Conservation (phyloP, 2,113 vertebrate genomes). For the Pedionomus torquatus region DNA sequence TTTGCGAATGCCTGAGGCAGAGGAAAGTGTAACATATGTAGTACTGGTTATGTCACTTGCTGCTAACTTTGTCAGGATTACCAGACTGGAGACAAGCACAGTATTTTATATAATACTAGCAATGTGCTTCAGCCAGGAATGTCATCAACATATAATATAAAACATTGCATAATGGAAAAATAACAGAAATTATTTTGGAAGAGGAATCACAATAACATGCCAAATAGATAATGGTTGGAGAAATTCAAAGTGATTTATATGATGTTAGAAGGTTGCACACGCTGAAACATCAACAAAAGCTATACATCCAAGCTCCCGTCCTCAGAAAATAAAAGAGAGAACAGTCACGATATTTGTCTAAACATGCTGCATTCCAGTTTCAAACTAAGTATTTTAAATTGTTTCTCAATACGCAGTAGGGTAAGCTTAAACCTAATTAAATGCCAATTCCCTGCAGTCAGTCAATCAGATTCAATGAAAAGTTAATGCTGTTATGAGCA, state of each 20-base stretch:
- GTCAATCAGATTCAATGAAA: conserved; percentile 5
- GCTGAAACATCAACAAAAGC: background rate
- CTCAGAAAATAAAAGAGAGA: background rate
- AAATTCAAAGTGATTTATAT: background rate
- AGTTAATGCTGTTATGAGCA: background rate
- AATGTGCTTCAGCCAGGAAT: background rate
- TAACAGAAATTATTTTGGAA: conserved; percentile 10
- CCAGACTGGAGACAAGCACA: background rate
- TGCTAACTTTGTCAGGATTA: background rate
- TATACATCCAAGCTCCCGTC: background rate
- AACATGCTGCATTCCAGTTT: conserved; percentile 31
- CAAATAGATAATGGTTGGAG: background rate
- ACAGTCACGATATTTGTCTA: background rate
- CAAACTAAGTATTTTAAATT: background rate
- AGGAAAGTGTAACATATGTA: background rate
- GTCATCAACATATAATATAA: background rate
- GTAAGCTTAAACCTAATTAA: background rate
- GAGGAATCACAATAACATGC: background rate
- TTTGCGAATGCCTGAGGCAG: background rate
- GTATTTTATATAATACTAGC: background rate
- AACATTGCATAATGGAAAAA: conserved; percentile 11
- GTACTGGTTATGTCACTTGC: background rate
- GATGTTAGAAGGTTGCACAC: background rate
- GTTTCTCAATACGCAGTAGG: background rate
- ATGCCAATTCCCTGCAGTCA: background rate